Conservation (phyloP, 2,113 vertebrate species). For the Scatophagus argus region DNA sequence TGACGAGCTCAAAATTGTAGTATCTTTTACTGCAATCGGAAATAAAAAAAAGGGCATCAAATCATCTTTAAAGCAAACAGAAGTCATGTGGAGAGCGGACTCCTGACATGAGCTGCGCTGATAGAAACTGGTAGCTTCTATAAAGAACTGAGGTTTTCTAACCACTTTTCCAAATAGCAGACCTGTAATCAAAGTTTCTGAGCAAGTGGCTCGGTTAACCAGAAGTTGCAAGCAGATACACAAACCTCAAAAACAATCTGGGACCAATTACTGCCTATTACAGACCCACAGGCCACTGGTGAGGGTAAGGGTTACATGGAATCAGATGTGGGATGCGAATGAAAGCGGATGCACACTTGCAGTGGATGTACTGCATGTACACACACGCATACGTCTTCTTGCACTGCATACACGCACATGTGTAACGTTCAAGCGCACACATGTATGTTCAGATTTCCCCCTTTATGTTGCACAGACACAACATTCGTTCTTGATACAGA, state of each 20-base stretch:
- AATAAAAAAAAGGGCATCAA: conserved; percentile 25
- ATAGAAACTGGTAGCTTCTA: conserved; percentile 74
- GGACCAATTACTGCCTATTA: conserved; percentile 82
- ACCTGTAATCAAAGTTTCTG: conserved; percentile 78
- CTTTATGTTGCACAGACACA: conserved; percentile 53
- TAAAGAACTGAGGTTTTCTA: conserved; percentile 75
- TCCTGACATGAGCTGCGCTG: conserved; percentile 53
- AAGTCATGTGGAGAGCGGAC: conserved; percentile 67
- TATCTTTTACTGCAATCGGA: not conserved
- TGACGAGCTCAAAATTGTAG: not conserved
- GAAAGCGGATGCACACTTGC: conserved; percentile 53
- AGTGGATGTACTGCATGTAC: conserved; percentile 9
- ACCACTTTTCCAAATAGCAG: conserved; percentile 72
- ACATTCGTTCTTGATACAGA: conserved; percentile 40
- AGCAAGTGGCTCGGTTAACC: conserved; percentile 83
- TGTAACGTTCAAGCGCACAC: not conserved
- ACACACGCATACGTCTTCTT: not conserved
- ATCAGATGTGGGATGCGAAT: conserved; percentile 65
- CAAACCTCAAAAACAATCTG: conserved; percentile 82
- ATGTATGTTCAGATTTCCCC: not conserved
- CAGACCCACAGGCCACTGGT: conserved; percentile 72
- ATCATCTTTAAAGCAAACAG: conserved; percentile 54
- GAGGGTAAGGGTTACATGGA: conserved; percentile 63
- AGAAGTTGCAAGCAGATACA: conserved; percentile 65
- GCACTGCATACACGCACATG: not conserved